These are phyloP conservation scores for Lissocephala sabroskyi DNA, from an alignment of 2,888 invertebrate species.

Conservation along the genomic window DNA sequence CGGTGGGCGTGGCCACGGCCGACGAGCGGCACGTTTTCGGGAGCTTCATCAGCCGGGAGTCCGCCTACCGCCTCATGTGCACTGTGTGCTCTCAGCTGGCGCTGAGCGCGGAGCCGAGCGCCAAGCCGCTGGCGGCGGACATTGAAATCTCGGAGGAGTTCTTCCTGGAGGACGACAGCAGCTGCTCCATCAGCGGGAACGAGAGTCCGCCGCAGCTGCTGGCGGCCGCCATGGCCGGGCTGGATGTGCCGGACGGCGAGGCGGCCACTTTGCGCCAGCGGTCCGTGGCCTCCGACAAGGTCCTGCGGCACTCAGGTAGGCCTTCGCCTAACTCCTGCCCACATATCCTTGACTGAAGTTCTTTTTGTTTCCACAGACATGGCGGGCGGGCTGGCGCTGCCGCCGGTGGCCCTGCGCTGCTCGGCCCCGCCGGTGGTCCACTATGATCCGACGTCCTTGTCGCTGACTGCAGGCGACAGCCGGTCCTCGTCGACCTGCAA, in stretches of 20 bases:
- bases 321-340: too few species aligned
- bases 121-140: constrained; percentile 59
- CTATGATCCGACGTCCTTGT: constrained; percentile 19
- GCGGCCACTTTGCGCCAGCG: constrained; percentile 21
- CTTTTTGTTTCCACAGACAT: constrained; percentile 29
- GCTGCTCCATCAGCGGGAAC: constrained; percentile 75
- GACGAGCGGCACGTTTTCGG: constrained; percentile 92
- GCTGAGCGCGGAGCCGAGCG: constrained; percentile 63
- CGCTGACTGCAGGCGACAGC: constrained; percentile 36
- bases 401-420: constrained; percentile 29
- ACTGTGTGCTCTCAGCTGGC: constrained; percentile 82
- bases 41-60: constrained; percentile 90
- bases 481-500: constrained; percentile 42
- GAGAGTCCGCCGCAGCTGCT: constrained; percentile 69
- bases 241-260: too few species aligned
- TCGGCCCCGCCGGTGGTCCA: constrained; percentile 45
- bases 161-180: constrained; percentile 75
- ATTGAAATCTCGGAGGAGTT: constrained; percentile 70
- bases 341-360: not conserved
- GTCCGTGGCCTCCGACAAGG: too few species aligned
- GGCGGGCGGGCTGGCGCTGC: constrained; percentile 8
- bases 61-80: constrained; percentile 89
- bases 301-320: constrained; percentile 51
- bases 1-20: constrained; percentile 86
- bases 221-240: constrained; percentile 28